Conservation (phyloP, 2,888 invertebrate species). For the Agriotes lineatus region DNA sequence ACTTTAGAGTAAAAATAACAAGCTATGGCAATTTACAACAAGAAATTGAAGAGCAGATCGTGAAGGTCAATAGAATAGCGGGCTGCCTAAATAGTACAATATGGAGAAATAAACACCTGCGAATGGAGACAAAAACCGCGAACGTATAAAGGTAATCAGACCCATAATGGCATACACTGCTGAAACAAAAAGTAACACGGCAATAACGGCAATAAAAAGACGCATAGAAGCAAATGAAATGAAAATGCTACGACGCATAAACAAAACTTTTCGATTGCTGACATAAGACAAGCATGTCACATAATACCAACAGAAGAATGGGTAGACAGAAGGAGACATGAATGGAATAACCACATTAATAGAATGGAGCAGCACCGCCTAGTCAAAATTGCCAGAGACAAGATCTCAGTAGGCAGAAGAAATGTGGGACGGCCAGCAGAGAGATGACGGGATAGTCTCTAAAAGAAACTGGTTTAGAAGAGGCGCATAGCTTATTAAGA, state of each 20-base stretch:
- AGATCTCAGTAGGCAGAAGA: no score
- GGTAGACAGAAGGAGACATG: no score
- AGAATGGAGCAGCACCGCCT: background rate
- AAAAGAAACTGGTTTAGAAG: background rate
- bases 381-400: no score
- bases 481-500: background rate
- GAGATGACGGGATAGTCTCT: background rate
- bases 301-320: no score
- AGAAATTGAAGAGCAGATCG: no score
- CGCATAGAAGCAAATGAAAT: background rate
- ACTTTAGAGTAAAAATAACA: no score
- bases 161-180: background rate
- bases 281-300: background rate
- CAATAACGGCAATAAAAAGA: no score
- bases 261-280: background rate
- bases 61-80: no score
- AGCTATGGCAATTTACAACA: no score
- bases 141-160: background rate
- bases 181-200: background rate
- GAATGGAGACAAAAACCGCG: background rate
- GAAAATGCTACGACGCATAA: background rate
- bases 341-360: no score
- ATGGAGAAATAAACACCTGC: no score
- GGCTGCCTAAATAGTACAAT: no score
- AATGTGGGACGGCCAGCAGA: background rate